Evolutionary conservation across 2,797 vertebrate species (phyloP).

Genomic region (Astyanax mexicanus): DNA sequence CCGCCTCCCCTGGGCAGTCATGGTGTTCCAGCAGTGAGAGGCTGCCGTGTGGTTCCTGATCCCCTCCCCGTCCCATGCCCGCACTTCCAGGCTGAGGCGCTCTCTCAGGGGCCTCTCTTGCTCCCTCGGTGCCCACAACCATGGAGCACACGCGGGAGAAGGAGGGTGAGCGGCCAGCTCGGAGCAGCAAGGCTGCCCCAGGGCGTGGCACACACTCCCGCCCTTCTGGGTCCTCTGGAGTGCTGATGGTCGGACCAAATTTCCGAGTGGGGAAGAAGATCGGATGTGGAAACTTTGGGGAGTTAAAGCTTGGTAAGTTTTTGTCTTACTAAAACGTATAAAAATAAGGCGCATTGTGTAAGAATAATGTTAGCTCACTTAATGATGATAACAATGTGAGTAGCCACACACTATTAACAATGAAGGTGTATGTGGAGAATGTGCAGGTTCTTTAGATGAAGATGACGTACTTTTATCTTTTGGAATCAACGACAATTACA

Average conservation of each 20-base stretch:
- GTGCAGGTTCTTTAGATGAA: too few relatives aligned
- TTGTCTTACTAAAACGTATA: neutral
- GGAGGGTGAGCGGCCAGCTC: slow-evolving; percentile 91
- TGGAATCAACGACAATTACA: too few relatives aligned
- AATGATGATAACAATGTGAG: neutral
- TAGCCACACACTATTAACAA: neutral
- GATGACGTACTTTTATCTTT: too few relatives aligned
- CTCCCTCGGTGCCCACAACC: slow-evolving; percentile 69
- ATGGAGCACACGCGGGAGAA: slow-evolving; percentile 98
- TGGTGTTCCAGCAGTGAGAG: slow-evolving; percentile 28
- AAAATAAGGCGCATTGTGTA: neutral
- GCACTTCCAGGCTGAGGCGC: slow-evolving; percentile 41
- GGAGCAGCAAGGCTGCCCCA: slow-evolving; percentile 86
- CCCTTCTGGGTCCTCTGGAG: slow-evolving; percentile 90
- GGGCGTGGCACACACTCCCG: slow-evolving; percentile 88
- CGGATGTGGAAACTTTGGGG: slow-evolving; percentile 97
- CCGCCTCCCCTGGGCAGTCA: neutral
- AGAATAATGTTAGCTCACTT: neutral
- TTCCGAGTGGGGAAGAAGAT: slow-evolving; percentile 99
- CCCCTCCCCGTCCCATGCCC: slow-evolving; percentile 31
- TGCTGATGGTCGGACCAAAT: slow-evolving; percentile 98
- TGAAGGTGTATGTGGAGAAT: too few relatives aligned
- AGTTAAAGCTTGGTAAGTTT: slow-evolving; percentile 92
- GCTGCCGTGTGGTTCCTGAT: slow-evolving; percentile 27
- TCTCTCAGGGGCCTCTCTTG: slow-evolving; percentile 57